These are phyloP conservation scores for Cynodonichthys magdalenae DNA, from an alignment of 2,797 vertebrate genomes.

Conservation along the genomic window DNA sequence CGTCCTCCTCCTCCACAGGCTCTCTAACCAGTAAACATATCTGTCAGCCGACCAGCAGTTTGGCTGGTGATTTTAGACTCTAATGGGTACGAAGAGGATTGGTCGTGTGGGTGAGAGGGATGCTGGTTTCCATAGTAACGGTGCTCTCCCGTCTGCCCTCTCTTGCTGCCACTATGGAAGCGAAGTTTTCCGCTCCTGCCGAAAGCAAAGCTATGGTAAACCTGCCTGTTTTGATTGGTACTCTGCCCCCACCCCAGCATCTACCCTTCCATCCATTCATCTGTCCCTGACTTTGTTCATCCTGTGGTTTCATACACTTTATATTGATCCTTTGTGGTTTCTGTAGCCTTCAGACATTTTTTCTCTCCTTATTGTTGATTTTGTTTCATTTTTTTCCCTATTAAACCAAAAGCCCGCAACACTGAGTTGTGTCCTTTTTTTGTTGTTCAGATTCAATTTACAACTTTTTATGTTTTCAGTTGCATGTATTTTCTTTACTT, in stretches of 20 bases:
- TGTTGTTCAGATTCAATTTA: no score
- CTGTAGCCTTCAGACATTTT: no score
- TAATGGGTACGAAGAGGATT: constrained; percentile 82
- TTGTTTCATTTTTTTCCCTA: no score
- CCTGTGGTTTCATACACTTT: no score
- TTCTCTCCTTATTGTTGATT: no score
- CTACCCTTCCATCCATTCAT: background rate
- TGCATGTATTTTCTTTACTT: no score
- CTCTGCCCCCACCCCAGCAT: background rate
- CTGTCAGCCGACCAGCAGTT: constrained; percentile 70
- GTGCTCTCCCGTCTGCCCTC: constrained; percentile 95
- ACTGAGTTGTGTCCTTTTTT: no score
- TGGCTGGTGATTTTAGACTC: constrained; percentile 75
- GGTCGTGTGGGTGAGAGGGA: constrained; percentile 80
- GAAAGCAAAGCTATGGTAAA: constrained; percentile 99
- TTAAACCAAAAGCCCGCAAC: no score
- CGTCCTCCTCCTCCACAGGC: constrained; percentile 48
- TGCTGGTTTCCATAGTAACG: constrained; percentile 91
- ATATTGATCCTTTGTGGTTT: no score
- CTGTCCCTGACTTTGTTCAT: constrained; percentile 1
- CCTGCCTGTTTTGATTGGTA: constrained; percentile 48
- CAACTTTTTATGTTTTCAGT: no score
- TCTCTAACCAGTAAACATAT: constrained; percentile 73
- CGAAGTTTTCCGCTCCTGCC: constrained; percentile 99
- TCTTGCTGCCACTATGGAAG: constrained; percentile 99